Base-by-base conservation (phyloP, 2,797 vertebrate species). In the Hapalemur alaotrensis region DNA sequence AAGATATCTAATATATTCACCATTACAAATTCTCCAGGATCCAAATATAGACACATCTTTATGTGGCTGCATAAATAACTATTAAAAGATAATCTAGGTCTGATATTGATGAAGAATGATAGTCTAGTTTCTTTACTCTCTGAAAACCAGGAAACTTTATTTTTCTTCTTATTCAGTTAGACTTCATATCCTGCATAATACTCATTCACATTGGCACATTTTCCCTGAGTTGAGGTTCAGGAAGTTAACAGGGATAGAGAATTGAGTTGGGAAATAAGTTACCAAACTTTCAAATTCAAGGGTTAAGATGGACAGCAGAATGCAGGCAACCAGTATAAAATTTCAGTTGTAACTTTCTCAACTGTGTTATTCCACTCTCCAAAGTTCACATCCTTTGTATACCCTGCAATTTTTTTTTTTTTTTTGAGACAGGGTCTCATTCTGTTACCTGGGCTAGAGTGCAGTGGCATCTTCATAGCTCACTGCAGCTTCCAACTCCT, bases 61-160 rank as follows among this genome's bases (percentile, higher is more conserved):
- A 96, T 0, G 22, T 46, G 92, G 75, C 7, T 73, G 50, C 0
- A 1, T 75, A 96, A 82, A 18, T 52, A 86, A 95, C 61, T 92
- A 90, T 7, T 70, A 94, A 59, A 96, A 96, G 93, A 92, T 67
- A 94, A 93, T 38, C 38, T 88, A 90, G 43, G 2, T 48, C 32
- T 91, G 41, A 50, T 0, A 0, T 5, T 82, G 43, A 90, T 46
- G 67, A 67, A 69, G 76, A 95, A 89, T 30, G 23, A 25, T 50
- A 80, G 57, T 93, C 35, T 50, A 80, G 57, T 93, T 32, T 90
- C 86, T 82, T 86, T 76, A 86, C 2, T 73, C 57, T 38, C 20
- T 59, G 50, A 90, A 91, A 93, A 73, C 11, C 20, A 87, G 41
- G 83, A 96, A 73, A 46, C 7, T 15, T 80, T 41, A 38, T 65